Conservation (phyloP, 2,888 invertebrate genomes). For the Drosophila borborema region DNA sequence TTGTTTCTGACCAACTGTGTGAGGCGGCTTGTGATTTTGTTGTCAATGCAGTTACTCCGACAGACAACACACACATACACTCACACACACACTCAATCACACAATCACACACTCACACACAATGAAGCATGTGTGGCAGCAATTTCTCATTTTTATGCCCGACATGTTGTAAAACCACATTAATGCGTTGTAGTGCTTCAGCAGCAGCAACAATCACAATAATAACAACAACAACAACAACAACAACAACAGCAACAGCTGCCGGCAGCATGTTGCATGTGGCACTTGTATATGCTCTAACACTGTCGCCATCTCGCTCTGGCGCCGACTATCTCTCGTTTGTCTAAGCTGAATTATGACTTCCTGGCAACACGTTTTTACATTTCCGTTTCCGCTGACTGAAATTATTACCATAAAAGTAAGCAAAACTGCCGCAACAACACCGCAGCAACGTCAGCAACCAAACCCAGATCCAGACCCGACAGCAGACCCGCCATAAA, state of each 20-base stretch:
- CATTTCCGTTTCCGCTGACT: constrained; percentile 77
- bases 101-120: not conserved
- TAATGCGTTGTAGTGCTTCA: constrained; percentile 75
- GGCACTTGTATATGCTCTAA: constrained; percentile 14
- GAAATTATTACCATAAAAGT: constrained; percentile 78
- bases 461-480: not conserved
- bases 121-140: constrained; percentile 70
- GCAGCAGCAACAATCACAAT: constrained; percentile 38
- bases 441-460: not conserved
- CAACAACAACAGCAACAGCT: constrained; percentile 29
- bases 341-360: constrained; percentile 80
- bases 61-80: not conserved
- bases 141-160: constrained; percentile 79
- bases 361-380: constrained; percentile 81
- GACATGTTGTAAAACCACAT: constrained; percentile 77
- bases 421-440: constrained; percentile 53
- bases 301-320: not conserved
- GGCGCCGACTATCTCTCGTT: constrained; percentile 58
- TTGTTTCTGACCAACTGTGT: constrained; percentile 49
- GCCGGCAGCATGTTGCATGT: constrained; percentile 68
- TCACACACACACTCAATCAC: not conserved
- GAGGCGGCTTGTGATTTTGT: constrained; percentile 26
- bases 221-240: constrained; percentile 24
- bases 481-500: not conserved
- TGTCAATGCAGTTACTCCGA: constrained; percentile 28